A percentile compares a stretch with the other conserved stretches of the same genome.
These are phyloP conservation scores for Nibea coibor DNA, from an alignment of 2,113 vertebrate species.

Conservation along the genomic window DNA sequence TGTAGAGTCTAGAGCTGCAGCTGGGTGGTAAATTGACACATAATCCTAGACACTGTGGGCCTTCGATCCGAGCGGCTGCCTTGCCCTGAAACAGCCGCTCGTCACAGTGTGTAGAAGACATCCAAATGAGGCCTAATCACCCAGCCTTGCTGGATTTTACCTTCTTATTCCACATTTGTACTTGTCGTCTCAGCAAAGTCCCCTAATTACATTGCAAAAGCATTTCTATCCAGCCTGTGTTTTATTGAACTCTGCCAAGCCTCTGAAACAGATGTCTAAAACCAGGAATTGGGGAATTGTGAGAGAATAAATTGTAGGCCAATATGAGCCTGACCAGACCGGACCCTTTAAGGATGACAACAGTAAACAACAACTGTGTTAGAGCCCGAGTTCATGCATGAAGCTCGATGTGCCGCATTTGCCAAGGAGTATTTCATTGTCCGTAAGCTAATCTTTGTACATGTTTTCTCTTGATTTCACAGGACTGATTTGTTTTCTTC, in stretches of 20 bases:
- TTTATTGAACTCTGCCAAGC: constrained; percentile 68
- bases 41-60: constrained; percentile 78
- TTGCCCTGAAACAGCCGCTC: constrained; percentile 64
- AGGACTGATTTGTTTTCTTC: constrained; percentile 45
- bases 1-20: constrained; percentile 75
- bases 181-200: constrained; percentile 74
- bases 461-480: constrained; percentile 43
- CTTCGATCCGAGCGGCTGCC: constrained; percentile 75
- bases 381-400: constrained; percentile 26
- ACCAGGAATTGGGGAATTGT: constrained; percentile 33
- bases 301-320: constrained; percentile 41
- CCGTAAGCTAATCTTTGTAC: constrained; percentile 29
- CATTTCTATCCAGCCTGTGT: constrained; percentile 57
- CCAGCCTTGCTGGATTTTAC: constrained; percentile 74
- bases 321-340: constrained; percentile 41
- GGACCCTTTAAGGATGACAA: constrained; percentile 31
- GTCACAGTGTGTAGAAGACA: constrained; percentile 73
- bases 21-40: constrained; percentile 83
- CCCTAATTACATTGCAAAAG: constrained; percentile 76
- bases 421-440: constrained; percentile 14
- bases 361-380: constrained; percentile 45
- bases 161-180: constrained; percentile 79
- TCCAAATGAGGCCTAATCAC: constrained; percentile 81
- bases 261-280: constrained; percentile 56
- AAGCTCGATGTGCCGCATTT: constrained; percentile 18